phyloP scores from a whole-genome alignment of 2,113 vertebrate species.

The human region DNA sequence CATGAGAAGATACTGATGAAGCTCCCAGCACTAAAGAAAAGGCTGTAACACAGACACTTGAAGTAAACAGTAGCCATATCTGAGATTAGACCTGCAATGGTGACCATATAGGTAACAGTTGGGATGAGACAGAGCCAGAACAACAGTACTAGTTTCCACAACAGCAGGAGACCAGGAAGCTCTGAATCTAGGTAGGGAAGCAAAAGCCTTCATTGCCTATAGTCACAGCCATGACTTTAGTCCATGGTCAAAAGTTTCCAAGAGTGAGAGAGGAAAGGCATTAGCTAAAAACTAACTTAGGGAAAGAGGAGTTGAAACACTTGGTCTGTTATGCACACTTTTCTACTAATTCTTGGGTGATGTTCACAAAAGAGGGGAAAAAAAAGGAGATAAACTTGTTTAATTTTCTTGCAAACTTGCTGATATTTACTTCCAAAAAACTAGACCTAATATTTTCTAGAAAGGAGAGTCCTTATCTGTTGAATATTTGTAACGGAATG shows the following conservation, averaged over 20 bases:
- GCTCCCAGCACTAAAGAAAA: background rate
- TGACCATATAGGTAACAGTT: background rate
- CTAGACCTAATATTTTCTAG: background rate
- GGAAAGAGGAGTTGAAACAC: background rate
- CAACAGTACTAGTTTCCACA: background rate
- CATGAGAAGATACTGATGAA: background rate
- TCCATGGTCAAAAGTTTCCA: background rate
- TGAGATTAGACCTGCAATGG: background rate
- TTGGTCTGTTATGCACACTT: background rate
- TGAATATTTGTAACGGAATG: background rate
- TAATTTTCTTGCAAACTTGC: background rate
- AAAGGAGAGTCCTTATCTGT: background rate
- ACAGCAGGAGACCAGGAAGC: accelerated
- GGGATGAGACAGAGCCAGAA: background rate
- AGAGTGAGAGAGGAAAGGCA: background rate
- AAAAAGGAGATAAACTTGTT: background rate
- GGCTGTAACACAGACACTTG: background rate
- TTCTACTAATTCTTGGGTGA: background rate
- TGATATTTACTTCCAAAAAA: background rate
- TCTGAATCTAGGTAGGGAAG: background rate
- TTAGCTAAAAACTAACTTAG: background rate
- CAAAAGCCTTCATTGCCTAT: background rate
- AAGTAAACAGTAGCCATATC: background rate
- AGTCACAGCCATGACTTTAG: background rate
- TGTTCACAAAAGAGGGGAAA: background rate